Conservation (phyloP, 1,140 invertebrate genomes). For the Papilio polyxenes region DNA sequence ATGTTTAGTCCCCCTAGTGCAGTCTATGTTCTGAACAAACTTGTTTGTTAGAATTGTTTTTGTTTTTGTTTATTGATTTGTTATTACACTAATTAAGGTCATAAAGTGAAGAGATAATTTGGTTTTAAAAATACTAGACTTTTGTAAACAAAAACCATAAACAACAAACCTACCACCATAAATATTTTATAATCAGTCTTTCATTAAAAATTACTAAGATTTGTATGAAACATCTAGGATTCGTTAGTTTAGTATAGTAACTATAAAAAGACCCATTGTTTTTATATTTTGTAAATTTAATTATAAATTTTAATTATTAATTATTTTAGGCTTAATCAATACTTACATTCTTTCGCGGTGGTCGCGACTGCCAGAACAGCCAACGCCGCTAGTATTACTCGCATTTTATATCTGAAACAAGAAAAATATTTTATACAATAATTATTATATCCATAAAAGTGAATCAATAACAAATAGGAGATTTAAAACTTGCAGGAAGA, state of each 20-base stretch:
- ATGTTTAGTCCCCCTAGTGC: too few relatives aligned
- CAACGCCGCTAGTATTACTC: slow-evolving; percentile 66
- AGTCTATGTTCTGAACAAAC: neutral
- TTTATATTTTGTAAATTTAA: neutral
- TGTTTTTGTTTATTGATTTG: neutral
- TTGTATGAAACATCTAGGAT: neutral
- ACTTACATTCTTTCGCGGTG: slow-evolving; percentile 64
- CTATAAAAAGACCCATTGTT: neutral
- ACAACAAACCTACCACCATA: neutral
- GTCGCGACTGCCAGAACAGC: slow-evolving; percentile 61
- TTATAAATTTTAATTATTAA: neutral
- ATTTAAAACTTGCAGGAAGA: neutral
- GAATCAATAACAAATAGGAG: neutral
- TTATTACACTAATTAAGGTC: neutral
- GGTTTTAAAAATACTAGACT: neutral
- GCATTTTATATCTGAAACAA: slow-evolving; percentile 71
- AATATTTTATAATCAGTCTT: neutral
- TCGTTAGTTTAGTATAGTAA: neutral
- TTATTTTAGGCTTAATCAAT: neutral
- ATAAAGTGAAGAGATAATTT: neutral
- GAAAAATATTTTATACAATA: neutral
- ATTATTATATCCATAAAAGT: neutral
- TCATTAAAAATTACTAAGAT: neutral
- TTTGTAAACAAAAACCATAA: neutral
- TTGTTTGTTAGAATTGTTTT: neutral